Percentiles rank a stretch among this genome's conserved stretches.
Conservation (phyloP, 2,113 vertebrate species). For the Chunga burmeisteri region DNA sequence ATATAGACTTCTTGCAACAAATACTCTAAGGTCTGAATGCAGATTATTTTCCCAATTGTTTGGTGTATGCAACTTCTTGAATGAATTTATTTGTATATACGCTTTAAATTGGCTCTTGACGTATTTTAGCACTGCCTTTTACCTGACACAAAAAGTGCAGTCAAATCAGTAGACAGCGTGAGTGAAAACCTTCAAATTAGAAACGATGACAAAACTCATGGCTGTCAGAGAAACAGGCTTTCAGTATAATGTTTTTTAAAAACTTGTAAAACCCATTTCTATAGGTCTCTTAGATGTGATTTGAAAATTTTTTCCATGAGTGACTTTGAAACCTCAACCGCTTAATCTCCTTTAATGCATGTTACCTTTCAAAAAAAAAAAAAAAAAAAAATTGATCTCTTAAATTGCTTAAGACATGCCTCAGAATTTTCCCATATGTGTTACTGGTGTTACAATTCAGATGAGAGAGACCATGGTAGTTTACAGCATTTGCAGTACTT, state of each 20-base stretch:
- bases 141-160: not conserved
- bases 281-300: not conserved
- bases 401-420: not conserved
- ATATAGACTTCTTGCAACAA: not conserved
- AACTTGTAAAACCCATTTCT: not conserved
- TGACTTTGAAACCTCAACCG: not conserved
- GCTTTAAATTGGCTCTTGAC: not conserved
- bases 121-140: not conserved
- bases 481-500: not conserved
- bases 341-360: not conserved
- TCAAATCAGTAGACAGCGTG: not conserved
- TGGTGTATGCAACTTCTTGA: not conserved
- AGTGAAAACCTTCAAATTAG: not conserved
- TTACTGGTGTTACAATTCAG: not conserved
- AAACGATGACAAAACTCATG: not conserved
- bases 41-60: not conserved
- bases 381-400: not conserved
- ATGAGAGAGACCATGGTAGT: not conserved
- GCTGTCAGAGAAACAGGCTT: not conserved
- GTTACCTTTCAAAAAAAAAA: not conserved
- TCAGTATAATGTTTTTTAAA: not conserved
- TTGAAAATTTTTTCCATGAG: accelerated
- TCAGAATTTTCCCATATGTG: not conserved
- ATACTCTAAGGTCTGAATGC: not conserved
- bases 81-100: not conserved